Evolutionary conservation across 2,888 invertebrate species (phyloP).

Genomic region (Eilema caniola): DNA sequence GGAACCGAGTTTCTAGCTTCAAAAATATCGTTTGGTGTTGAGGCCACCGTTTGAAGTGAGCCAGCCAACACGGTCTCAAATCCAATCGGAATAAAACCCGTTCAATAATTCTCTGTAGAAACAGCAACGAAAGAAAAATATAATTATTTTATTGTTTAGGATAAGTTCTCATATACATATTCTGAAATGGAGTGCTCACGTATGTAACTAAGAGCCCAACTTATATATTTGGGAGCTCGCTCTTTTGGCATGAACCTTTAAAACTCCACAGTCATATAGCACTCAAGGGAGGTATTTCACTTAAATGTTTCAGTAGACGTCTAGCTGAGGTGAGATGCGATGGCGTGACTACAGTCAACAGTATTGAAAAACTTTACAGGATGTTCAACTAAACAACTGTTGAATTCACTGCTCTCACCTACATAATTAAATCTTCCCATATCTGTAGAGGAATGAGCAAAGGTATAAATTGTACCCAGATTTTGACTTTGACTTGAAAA

Average conservation of each 20-base stretch:
- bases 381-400: neutral
- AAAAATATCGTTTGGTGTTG: too few species aligned
- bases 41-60: too few species aligned
- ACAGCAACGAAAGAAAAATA: too few species aligned
- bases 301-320: neutral
- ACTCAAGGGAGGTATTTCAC: neutral
- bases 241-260: neutral
- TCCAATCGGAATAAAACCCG: too few species aligned
- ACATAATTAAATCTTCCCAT: neutral
- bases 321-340: neutral
- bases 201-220: neutral
- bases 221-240: neutral
- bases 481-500: too few species aligned
- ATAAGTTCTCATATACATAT: neutral
- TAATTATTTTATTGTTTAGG: too few species aligned
- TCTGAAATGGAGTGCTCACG: neutral
- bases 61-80: too few species aligned
- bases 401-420: neutral
- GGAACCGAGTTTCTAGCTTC: too few species aligned
- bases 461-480: neutral
- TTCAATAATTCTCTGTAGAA: too few species aligned
- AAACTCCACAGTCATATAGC: neutral
- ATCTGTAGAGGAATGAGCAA: neutral
- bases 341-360: neutral
- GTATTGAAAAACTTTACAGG: neutral